Conservation (phyloP, 2,113 vertebrate species). For the Cichladusa arquata region DNA sequence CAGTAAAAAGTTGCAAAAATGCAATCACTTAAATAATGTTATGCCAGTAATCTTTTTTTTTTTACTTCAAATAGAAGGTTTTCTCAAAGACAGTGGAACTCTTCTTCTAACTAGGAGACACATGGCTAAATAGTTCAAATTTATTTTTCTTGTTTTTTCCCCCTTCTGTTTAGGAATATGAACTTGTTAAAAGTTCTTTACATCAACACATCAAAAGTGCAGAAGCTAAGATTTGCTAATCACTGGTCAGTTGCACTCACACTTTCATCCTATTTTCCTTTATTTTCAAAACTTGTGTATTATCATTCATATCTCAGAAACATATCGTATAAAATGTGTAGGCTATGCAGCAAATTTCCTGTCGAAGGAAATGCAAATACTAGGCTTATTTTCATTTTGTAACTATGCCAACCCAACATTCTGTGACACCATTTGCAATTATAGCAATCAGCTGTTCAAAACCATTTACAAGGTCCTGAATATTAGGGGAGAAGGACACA, state of each 20-base stretch:
- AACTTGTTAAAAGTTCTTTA: not conserved
- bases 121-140: not conserved
- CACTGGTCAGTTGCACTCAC: not conserved
- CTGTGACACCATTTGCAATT: not conserved
- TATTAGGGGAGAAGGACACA: not conserved
- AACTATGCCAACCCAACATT: not conserved
- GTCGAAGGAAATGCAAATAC: not conserved
- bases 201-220: not conserved
- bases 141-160: not conserved
- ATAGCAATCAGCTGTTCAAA: not conserved
- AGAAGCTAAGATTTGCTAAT: not conserved
- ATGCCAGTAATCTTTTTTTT: not conserved
- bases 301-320: not conserved
- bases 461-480: not conserved
- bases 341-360: not conserved
- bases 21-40: not conserved
- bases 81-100: not conserved
- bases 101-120: not conserved
- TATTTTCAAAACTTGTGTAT: not conserved
- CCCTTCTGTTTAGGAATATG: not conserved
- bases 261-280: not conserved
- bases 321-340: fast-evolving
- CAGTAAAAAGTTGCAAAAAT: not conserved
- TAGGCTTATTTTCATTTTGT: not conserved
- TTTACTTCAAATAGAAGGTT: not conserved